phyloP scores from a whole-genome alignment of 2,888 invertebrate genomes.

The Drosophila engyochracea region DNA sequence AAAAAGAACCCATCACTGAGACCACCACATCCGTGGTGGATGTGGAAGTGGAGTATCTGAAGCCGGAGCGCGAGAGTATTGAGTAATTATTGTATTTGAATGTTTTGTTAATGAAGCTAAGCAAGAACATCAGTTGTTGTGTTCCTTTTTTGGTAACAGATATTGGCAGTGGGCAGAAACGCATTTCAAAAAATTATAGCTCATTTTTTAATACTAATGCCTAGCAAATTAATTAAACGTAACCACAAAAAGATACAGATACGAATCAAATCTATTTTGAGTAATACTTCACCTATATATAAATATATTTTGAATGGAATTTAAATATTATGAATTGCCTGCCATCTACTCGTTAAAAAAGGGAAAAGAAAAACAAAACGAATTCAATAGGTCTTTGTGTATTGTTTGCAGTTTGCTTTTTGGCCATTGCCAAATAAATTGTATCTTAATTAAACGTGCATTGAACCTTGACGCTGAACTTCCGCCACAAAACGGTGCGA shows the following conservation, averaged over 20 bases:
- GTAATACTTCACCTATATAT: neutral
- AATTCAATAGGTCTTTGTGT: conserved; percentile 22
- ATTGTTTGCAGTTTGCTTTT: conserved; percentile 4
- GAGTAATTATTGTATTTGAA: conserved; percentile 1
- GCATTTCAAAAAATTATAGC: neutral
- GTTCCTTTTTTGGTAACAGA: neutral
- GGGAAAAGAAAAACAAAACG: neutral
- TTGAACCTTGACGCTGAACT: conserved; percentile 60
- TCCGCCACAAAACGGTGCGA: conserved; percentile 52
- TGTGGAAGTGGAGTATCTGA: neutral
- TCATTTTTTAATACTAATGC: neutral
- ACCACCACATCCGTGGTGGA: neutral
- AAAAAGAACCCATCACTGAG: neutral
- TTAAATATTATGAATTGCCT: conserved; percentile 17
- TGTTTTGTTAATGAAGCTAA: conserved; percentile 2
- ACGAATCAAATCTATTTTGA: neutral
- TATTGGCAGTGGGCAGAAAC: neutral
- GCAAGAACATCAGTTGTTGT: neutral
- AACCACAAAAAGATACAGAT: neutral
- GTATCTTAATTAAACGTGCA: conserved; percentile 61
- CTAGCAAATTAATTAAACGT: neutral
- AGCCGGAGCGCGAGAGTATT: neutral
- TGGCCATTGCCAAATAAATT: conserved; percentile 37
- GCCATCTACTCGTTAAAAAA: conserved; percentile 16
- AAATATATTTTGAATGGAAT: neutral